Evolutionary conservation across 2,888 invertebrate genomes (phyloP), one percentile per base, ranked within the genome.

Genomic region (Formica aserva): DNA sequence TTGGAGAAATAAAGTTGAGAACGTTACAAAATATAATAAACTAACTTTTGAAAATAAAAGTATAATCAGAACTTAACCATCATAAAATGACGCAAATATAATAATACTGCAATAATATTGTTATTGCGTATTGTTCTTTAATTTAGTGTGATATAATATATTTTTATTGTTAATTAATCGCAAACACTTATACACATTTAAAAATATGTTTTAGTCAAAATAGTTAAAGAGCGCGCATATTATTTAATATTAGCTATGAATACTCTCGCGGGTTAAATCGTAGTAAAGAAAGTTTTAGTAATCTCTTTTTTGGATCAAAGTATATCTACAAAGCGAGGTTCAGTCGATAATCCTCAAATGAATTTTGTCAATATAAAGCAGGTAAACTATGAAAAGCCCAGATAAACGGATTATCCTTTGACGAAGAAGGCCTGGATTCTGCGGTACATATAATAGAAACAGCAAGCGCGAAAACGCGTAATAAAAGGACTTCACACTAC

Each of bases 401-500:
- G 83, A 86, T 87, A 91, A 89, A 87, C 83, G 86, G 88, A 86
- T 91, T 84, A 84, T 82, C 29, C 85, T 85, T 83, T 86, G 85
- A 82, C 69, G 71, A 86, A 66, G 69, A 71, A 66, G 75, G n/a
- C 26, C 13, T 71, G 65, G 60, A 69, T 78, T 45, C 66, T 67
- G 55, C 29, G 55, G 63, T 60, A 26, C 22, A 80, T 76, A 80
- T 65, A 84, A 74, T 78, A 65, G 74, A 77, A 82, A 60, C 22
- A 65, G 60, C 48, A 65, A 29, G 48, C 67, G 77, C 67, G 77
- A 77, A 48, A 76, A 82, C 32, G 63, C 65, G 41, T 77, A 74
- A 60, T 26, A 48, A 52, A 72, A 65, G 65, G 26, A 32, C 48
- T 60, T 52, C 48, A 57, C 67, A 22, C 22, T 22, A 13, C n/a